phyloP scores from a whole-genome alignment of 2,113 vertebrate genomes.

The Syngnathus scovelli region DNA sequence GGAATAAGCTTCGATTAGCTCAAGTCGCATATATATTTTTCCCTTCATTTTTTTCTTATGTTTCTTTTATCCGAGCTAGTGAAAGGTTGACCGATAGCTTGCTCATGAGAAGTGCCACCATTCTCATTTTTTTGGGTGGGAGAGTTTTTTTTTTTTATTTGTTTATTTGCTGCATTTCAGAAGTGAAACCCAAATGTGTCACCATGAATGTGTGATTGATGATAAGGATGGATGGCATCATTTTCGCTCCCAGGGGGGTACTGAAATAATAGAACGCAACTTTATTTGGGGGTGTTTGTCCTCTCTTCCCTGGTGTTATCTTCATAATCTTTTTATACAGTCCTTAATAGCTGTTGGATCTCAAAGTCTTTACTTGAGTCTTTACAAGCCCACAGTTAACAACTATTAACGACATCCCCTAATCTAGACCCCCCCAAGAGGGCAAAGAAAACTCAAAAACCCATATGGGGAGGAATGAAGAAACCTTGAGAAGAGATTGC shows the following conservation, averaged over 20 bases:
- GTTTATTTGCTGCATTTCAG: slow-evolving; percentile 48
- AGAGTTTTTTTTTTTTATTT: slow-evolving; percentile 40
- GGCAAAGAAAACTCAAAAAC: too few species aligned
- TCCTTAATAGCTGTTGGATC: too few species aligned
- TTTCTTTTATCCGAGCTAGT: slow-evolving; percentile 43
- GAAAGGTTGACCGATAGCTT: slow-evolving; percentile 48
- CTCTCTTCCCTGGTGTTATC: neutral
- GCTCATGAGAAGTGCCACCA: slow-evolving; percentile 58
- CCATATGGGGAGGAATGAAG: too few species aligned
- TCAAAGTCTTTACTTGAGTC: too few species aligned
- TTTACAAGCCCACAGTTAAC: too few species aligned
- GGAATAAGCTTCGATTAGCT: slow-evolving; percentile 56
- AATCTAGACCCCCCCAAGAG: too few species aligned
- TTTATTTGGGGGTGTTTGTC: neutral
- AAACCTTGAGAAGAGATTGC: too few species aligned
- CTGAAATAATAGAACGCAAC: slow-evolving; percentile 36
- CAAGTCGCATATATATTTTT: slow-evolving; percentile 19
- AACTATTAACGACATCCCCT: too few species aligned
- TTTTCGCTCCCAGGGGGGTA: slow-evolving; percentile 33
- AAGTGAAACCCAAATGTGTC: slow-evolving; percentile 67
- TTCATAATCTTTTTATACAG: neutral
- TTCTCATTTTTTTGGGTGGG: slow-evolving; percentile 14
- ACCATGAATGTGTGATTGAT: slow-evolving; percentile 69
- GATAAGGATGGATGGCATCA: slow-evolving; percentile 42
- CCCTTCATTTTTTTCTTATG: slow-evolving; percentile 32